Evolutionary conservation across 2,113 vertebrate species (phyloP), one percentile per base, ranked within the genome.

Genomic region (Typhlomys cinereus): DNA sequence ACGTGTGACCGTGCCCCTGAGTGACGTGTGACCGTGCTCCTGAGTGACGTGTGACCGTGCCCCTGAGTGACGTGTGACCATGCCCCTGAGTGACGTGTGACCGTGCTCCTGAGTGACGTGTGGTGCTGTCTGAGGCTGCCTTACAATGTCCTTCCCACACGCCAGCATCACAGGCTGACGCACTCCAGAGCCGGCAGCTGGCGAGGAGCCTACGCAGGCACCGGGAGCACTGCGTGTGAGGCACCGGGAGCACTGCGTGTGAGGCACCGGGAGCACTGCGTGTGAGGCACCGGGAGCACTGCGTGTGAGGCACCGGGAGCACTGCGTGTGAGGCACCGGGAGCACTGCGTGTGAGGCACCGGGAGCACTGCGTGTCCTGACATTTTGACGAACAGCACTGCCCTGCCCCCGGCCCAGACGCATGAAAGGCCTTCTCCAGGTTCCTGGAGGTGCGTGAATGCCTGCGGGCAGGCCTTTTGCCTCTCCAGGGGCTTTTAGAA

Each of bases 401-500:
- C 62, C 80, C 76, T 69, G n/a, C 79, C 50, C 44, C 39, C 4
- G 36, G 15, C 57, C 46, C 8, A 92, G 93, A 85, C 12, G 57
- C 11, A 23, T 75, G 73, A 71, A 50, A 70, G 36, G 36, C 48
- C 76, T 90, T 88, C 83, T 67, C 20, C 31, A 76, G 39, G 71
- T 69, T 95, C 44, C 25, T 54, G 18, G 90, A 64, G 73, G 64
- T 31, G 79, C 1, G 15, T 84, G 90, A 88, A 48, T 84, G 91
- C 87, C 90, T 61, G 84, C 31, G 85, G 66, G 36, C 46, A 64
- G 9, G 7, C 48, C 71, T 75, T 93, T 80, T 61, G n/a, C 27
- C 87, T 96, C 85, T 36, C 31, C 57, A 84, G 59, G 34, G 31
- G 48, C 31, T 25, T 78, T 66, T 79, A 61, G 34, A 89, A 94